Conservation (phyloP, 1,140 invertebrate genomes). For the Meloidogyne chitwoodi region DNA sequence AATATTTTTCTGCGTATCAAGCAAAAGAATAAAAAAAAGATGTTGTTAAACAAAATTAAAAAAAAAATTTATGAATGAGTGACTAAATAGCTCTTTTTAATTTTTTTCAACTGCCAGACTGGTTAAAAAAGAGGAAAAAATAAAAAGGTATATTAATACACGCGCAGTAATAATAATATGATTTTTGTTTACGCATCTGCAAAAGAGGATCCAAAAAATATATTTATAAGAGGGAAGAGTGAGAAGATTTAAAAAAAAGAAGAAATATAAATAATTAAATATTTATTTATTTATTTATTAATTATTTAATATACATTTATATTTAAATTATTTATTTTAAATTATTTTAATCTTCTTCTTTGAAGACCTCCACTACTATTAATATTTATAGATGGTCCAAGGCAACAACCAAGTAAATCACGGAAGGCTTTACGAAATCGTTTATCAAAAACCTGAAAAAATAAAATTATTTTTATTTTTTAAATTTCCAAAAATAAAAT, state of each 20-base stretch:
- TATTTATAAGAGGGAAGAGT: background rate
- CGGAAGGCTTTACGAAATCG: constrained; percentile 98
- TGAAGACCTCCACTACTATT: background rate
- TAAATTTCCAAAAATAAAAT: too few species aligned
- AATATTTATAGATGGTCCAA: background rate
- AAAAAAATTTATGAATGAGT: background rate
- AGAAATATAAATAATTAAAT: background rate
- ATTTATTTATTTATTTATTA: background rate
- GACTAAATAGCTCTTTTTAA: background rate
- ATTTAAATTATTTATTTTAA: background rate
- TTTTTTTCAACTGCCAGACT: background rate
- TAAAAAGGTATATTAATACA: background rate
- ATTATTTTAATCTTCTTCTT: background rate
- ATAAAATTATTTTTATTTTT: background rate
- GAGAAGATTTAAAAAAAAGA: background rate
- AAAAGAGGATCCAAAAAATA: background rate
- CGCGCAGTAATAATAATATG: background rate
- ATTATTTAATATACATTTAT: too few species aligned
- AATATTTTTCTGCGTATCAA: background rate
- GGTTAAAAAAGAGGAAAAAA: background rate
- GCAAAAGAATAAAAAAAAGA: background rate
- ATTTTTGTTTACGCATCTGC: background rate
- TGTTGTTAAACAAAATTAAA: background rate
- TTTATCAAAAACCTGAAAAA: constrained; percentile 77
- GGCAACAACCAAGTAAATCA: constrained; percentile 71